phyloP scores from a whole-genome alignment of 2,797 vertebrate genomes.

The Poliocrania exsul region DNA sequence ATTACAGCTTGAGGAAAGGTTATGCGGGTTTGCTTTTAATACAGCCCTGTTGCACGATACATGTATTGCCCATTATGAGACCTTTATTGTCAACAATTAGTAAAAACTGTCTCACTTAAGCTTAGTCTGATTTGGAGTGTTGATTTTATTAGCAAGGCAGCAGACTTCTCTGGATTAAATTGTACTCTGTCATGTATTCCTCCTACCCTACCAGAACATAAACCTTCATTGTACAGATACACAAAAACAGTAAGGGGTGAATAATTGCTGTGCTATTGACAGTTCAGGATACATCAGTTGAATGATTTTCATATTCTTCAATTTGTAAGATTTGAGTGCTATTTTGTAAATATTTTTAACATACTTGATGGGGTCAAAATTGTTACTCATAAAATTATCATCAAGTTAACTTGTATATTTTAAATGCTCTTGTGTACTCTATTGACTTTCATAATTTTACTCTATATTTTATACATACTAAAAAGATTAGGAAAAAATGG shows the following conservation, averaged over 20 bases:
- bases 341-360: conserved; percentile 26
- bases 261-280: neutral
- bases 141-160: conserved; percentile 7
- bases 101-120: neutral
- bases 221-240: neutral
- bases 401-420: neutral
- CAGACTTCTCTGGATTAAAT: neutral
- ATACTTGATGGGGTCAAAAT: neutral
- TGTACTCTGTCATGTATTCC: neutral
- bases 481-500: conserved; percentile 32
- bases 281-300: neutral
- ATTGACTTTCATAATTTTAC: conserved; percentile 17
- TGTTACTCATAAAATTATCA: neutral
- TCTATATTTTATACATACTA: conserved; percentile 25
- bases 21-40: neutral
- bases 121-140: neutral
- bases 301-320: neutral
- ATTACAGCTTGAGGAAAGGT: neutral
- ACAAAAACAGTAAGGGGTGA: neutral
- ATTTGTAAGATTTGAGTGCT: neutral
- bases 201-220: neutral
- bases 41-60: neutral
- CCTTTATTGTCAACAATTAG: neutral
- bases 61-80: neutral
- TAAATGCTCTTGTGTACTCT: neutral